A percentile compares a stretch with the other conserved stretches of the same genome.
These are phyloP conservation scores for Drosophila leonis DNA, from an alignment of 2,888 invertebrate genomes.

Conservation along the genomic window DNA sequence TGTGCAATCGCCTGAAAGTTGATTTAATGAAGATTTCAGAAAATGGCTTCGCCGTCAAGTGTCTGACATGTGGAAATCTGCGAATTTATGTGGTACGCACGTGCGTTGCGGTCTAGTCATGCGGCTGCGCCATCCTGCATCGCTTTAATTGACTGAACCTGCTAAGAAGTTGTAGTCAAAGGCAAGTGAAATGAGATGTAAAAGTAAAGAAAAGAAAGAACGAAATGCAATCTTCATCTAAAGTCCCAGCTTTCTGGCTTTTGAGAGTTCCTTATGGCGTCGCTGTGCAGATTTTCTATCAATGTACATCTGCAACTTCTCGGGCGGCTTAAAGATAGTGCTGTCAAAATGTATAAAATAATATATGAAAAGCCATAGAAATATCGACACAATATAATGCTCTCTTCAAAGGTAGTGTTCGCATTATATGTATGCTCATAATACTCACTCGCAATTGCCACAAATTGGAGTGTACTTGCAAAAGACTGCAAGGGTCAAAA, in stretches of 20 bases:
- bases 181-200: slow-evolving; percentile 9
- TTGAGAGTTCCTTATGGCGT: neutral
- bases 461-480: slow-evolving; percentile 10
- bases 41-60: slow-evolving; percentile 57
- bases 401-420: neutral
- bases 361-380: too few species aligned
- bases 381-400: neutral
- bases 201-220: neutral
- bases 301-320: slow-evolving; percentile 6
- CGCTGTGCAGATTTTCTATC: neutral
- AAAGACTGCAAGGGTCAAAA: neutral
- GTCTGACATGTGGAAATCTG: slow-evolving; percentile 65
- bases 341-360: neutral
- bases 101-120: slow-evolving; percentile 43
- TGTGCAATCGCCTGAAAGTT: slow-evolving; percentile 79
- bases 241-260: neutral
- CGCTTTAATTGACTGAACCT: slow-evolving; percentile 34
- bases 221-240: neutral
- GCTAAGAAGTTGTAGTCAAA: neutral
- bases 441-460: neutral
- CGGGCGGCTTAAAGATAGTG: neutral
- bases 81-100: slow-evolving; percentile 53
- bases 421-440: neutral
- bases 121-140: neutral
- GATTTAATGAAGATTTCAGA: slow-evolving; percentile 80